A percentile compares a stretch with the other conserved stretches of the same genome.
These are phyloP conservation scores for Zoanthus solanderi DNA, from an alignment of 92 coral and sea anemone genomes.

Conservation along the genomic window DNA sequence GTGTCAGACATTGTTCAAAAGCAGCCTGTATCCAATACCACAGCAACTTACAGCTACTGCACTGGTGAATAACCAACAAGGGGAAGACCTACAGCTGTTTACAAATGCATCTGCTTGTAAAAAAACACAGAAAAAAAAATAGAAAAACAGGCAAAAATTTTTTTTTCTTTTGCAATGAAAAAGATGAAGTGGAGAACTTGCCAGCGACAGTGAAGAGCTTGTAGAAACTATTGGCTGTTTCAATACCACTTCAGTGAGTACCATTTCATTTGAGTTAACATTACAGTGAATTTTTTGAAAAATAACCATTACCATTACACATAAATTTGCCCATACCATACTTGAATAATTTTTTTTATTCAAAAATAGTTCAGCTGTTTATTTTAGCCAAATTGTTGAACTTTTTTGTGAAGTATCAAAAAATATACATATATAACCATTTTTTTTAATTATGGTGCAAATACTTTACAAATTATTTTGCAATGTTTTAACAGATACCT, in stretches of 20 bases:
- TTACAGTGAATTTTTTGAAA: not conserved
- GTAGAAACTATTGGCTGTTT: not conserved
- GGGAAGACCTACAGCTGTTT: constrained; percentile 4
- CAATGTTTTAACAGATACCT: not conserved
- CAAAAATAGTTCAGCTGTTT: no score
- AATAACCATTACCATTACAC: not conserved
- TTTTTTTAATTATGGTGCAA: not conserved
- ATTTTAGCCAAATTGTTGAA: not conserved
- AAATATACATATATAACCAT: not conserved
- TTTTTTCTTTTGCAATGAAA: constrained; percentile 1
- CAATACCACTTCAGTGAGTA: constrained; percentile 18
- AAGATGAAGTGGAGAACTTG: not conserved
- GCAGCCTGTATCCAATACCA: not conserved
- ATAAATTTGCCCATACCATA: not conserved
- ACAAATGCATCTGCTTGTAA: constrained; percentile 16
- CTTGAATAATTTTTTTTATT: not conserved
- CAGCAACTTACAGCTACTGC: not conserved
- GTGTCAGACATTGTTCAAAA: not conserved
- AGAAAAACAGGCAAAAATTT: not conserved
- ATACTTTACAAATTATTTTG: not conserved
- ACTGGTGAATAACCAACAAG: not conserved
- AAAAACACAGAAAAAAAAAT: constrained; percentile 1
- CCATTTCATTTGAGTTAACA: not conserved
- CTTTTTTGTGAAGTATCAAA: not conserved
- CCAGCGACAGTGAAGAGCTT: constrained; percentile 4